These are phyloP conservation scores for Athrips mouffetella DNA, from an alignment of 2,888 invertebrate species.

Conservation along the genomic window DNA sequence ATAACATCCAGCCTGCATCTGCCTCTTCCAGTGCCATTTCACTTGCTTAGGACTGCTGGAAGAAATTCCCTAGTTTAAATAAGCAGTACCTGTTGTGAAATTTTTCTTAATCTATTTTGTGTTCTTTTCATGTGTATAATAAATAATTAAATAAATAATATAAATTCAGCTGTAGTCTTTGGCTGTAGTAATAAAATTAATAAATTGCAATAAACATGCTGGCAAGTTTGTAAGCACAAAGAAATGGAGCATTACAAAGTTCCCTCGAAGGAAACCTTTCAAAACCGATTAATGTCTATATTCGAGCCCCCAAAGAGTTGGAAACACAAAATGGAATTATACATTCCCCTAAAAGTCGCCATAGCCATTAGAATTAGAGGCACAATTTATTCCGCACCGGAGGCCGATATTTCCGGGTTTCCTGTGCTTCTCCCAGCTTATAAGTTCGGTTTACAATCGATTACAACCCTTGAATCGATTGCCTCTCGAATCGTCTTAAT, in stretches of 20 bases:
- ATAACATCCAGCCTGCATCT: too few relatives aligned
- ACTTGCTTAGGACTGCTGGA: too few relatives aligned
- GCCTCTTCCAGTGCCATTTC: too few relatives aligned
- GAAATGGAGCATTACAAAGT: conserved; percentile 51
- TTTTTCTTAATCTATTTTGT: too few relatives aligned
- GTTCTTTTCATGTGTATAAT: too few relatives aligned
- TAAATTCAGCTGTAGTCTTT: background rate
- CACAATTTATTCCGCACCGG: conserved; percentile 60
- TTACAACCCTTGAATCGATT: conserved; percentile 2
- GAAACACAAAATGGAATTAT: conserved; percentile 73
- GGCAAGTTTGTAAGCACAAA: conserved; percentile 27
- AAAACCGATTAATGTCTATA: conserved; percentile 69
- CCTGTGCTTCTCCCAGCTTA: conserved; percentile 23
- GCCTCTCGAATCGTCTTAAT: conserved; percentile 1
- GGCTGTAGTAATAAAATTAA: conserved; percentile 11
- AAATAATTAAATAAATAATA: conserved; percentile 2
- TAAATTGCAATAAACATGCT: conserved; percentile 7
- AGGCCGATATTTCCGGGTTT: conserved; percentile 47
- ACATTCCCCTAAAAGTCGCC: conserved; percentile 70
- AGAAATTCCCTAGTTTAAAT: too few relatives aligned
- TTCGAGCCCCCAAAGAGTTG: conserved; percentile 69
- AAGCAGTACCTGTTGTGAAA: too few relatives aligned
- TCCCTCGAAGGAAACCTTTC: conserved; percentile 64
- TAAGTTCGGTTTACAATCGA: conserved; percentile 16
- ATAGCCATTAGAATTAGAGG: conserved; percentile 70